phyloP scores from a whole-genome alignment of 2,888 invertebrate genomes.

The Serrognathus titanus region DNA sequence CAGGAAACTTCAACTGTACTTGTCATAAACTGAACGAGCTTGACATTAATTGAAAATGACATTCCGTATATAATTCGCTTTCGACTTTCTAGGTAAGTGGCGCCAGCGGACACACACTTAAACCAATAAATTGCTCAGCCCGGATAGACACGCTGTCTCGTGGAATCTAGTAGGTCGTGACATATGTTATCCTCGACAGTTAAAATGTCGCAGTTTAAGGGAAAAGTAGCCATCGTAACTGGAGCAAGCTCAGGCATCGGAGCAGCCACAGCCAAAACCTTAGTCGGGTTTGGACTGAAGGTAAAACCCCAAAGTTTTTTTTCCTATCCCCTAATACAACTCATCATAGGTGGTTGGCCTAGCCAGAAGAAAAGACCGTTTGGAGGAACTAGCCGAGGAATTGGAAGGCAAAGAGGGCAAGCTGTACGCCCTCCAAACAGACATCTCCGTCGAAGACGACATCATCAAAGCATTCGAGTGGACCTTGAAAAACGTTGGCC shows the following conservation, averaged over 20 bases:
- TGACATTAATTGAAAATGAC: too few relatives aligned
- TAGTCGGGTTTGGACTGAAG: not conserved
- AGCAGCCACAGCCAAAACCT: not conserved
- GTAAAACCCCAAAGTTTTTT: not conserved
- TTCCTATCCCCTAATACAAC: not conserved
- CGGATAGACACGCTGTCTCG: too few relatives aligned
- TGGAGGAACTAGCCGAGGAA: not conserved
- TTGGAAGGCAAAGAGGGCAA: not conserved
- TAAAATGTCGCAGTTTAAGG: not conserved
- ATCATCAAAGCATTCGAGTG: conserved; percentile 2
- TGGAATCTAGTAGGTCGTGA: too few relatives aligned
- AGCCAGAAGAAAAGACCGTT: not conserved
- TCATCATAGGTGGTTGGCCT: conserved; percentile 4
- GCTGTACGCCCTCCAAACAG: not conserved
- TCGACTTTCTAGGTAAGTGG: too few relatives aligned
- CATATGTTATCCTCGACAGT: too few relatives aligned
- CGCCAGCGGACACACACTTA: too few relatives aligned
- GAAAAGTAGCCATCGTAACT: conserved; percentile 4
- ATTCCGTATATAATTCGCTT: too few relatives aligned
- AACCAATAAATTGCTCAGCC: too few relatives aligned
- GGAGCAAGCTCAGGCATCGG: conserved; percentile 3
- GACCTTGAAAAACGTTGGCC: conserved; percentile 2
- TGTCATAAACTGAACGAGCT: too few relatives aligned
- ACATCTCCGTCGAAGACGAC: conserved; percentile 6
- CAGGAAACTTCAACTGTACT: too few relatives aligned